Conservation (phyloP, 2,888 invertebrate species). For the Tryphoninae sp. region DNA sequence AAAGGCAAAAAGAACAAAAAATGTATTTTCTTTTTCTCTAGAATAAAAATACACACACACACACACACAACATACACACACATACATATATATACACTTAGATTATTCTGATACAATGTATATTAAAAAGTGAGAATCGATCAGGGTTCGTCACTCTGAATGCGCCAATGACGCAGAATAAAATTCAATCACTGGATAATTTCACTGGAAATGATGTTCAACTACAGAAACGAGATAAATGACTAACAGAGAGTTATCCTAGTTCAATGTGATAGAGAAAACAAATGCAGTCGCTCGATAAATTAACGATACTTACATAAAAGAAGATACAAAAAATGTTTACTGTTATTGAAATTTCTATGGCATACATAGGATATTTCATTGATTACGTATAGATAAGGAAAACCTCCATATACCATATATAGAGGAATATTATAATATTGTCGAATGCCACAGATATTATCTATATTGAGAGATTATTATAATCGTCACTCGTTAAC, state of each 20-base stretch:
- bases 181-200: slow-evolving; percentile 17
- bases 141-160: slow-evolving; percentile 12
- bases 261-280: slow-evolving; percentile 76
- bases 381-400: slow-evolving; percentile 28
- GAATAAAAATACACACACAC: slow-evolving; percentile 11
- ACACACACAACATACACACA: neutral
- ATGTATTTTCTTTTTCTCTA: slow-evolving; percentile 57
- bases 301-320: slow-evolving; percentile 62
- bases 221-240: slow-evolving; percentile 34
- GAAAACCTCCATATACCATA: slow-evolving; percentile 56
- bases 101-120: slow-evolving; percentile 56
- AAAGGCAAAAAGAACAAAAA: slow-evolving; percentile 38
- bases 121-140: slow-evolving; percentile 41
- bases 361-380: slow-evolving; percentile 47
- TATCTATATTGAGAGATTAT: slow-evolving; percentile 75
- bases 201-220: slow-evolving; percentile 11
- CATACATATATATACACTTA: neutral
- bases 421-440: slow-evolving; percentile 58
- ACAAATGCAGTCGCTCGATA: slow-evolving; percentile 63
- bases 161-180: slow-evolving; percentile 5
- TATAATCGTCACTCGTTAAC: slow-evolving; percentile 72
- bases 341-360: slow-evolving; percentile 59
- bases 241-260: slow-evolving; percentile 65
- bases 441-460: slow-evolving; percentile 69
- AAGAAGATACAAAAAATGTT: slow-evolving; percentile 50